Evolutionary conservation across 2,797 vertebrate genomes (phyloP), one percentile per base, ranked within the genome.

Genomic region (Gymnoscopelus braueri): DNA sequence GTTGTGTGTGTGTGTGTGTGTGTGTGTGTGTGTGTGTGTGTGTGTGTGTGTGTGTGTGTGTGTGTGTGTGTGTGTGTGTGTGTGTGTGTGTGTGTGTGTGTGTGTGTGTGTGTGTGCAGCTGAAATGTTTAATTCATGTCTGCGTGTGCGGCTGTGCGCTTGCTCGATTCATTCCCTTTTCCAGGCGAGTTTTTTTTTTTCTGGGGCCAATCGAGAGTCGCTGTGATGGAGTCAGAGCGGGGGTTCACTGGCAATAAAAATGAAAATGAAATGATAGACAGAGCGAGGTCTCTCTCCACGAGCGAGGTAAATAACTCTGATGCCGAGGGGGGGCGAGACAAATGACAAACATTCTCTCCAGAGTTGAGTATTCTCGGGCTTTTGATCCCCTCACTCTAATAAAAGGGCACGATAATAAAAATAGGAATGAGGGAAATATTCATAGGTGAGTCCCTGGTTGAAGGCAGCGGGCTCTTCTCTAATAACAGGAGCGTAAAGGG

Each of bases 191-290:
- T 74, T 74, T 51, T 8, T 6, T 49, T 23, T 35, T 52, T 47
- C 19, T 19, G 19, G 65, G 52, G 77, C 71, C 76, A 63, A 71
- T 80, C 64, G 32, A 13, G 67, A 57, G 63, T 35, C 75, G 19
- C 73, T 26, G 60, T 77, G 80, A 88, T 89, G 71, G 72, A 82
- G 79, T 74, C 80, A 10, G 51, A 39, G 51, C 4, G 19, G 85
- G 79, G 70, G 70, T 71, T 74, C 72, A 62, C 53, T 79, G 74
- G 82, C 75, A 82, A 87, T 88, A 83, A 88, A 88, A 86, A 88
- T 88, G 86, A 89, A 87, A 88, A 90, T 89, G 76, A 82, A 78
- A 83, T 68, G 77, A 84, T 72, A 87, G 74, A 83, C 67, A 79
- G 79, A 77, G 71, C 68, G 50, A 13, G 12, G 39, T 44, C 39